Percentiles rank a stretch among this genome's conserved stretches.
Evolutionary conservation across 1,140 invertebrate genomes (phyloP).

Genomic region (Nasonia giraulti): DNA sequence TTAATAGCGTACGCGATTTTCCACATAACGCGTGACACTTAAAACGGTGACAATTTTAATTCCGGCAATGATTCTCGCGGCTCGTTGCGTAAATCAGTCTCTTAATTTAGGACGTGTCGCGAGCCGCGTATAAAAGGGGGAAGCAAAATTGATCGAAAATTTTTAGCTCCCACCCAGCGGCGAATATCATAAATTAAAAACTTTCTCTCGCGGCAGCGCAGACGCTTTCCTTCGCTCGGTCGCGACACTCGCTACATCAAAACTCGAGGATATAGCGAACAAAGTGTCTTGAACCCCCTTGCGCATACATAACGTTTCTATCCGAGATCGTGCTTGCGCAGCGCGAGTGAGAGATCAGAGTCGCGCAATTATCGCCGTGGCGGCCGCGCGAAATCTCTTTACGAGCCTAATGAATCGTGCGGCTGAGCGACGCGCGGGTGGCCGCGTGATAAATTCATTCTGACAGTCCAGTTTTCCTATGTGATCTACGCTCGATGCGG

Average conservation of each 20-base stretch:
- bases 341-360: background rate
- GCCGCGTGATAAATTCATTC: background rate
- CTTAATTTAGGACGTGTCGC: conserved; percentile 35
- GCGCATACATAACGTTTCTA: conserved; percentile 10
- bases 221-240: background rate
- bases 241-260: conserved; percentile 4
- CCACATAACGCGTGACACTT: background rate
- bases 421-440: background rate
- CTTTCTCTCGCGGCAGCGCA: background rate
- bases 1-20: background rate
- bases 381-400: background rate
- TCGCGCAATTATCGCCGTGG: background rate
- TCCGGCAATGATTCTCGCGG: conserved; percentile 26
- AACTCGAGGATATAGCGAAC: background rate
- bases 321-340: background rate
- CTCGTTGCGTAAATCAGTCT: conserved; percentile 43
- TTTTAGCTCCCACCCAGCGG: conserved; percentile 17
- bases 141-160: conserved; percentile 44
- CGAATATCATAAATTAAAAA: conserved; percentile 43
- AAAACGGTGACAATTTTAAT: conserved; percentile 35
- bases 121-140: background rate
- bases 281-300: background rate
- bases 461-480: background rate
- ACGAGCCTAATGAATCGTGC: conserved; percentile 4
- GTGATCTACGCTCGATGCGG: background rate